Evolutionary conservation across 2,888 invertebrate genomes (phyloP), one percentile per base, ranked within the genome.

Genomic region (Elysia crispata): DNA sequence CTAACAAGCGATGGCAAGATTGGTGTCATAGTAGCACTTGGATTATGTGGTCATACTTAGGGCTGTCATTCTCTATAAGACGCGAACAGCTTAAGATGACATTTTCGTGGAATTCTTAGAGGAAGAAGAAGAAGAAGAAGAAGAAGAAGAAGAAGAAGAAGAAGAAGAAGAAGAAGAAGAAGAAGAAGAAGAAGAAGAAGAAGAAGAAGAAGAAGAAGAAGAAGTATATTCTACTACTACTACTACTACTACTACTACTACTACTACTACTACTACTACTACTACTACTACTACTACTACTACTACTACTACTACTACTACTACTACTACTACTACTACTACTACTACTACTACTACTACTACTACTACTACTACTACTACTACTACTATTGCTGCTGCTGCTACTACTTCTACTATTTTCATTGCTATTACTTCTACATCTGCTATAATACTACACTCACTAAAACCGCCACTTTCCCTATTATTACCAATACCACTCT

Each of bases 201-300:
- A 6, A 11, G 3, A 11, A 41, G 41, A 41, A 41, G 11, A 11
- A 41, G 41, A 41, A 41, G 41, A 41, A 41, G 3, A 41, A 41
- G 41, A 41, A 41, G 41, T 41, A 41, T 41, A 41, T 11, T 41
- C 11, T 77, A 76, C 77, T 64, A 70, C 67, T 76, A 62, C 74
- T 79, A 74, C 74, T 79, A 66, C 66, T 80, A 69, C 60, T 67
- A 67, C 60, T 75, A 57, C 70, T 80, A 69, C 76, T 69, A 67
- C 76, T 80, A 75, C 76, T 80, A 76, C 76, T 76, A 75, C 79
- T 76, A 75, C 76, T 67, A 75, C 76, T 67, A 75, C 76, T 54
- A 64, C 75, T 66, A 75, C 67, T 75, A 57, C 75, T 50, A 75
- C 76, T 74, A 11, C 60, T 60, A 54, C 60, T 74, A 54, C 60